These are phyloP conservation scores for Tetanocera ferruginea DNA, from an alignment of 2,888 invertebrate species.

Conservation along the genomic window DNA sequence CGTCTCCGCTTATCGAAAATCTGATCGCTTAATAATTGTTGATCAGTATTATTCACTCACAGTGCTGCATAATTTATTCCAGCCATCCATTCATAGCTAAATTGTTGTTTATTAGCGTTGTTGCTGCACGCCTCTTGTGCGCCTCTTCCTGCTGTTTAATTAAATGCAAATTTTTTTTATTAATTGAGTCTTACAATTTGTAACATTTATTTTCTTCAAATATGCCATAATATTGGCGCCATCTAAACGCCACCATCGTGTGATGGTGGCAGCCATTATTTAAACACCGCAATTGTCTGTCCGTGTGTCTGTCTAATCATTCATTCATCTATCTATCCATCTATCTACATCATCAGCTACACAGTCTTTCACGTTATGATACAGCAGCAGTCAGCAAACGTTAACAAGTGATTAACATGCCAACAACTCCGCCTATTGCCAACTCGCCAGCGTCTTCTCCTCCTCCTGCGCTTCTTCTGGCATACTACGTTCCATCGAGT, in stretches of 20 bases:
- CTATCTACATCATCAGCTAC: neutral
- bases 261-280: neutral
- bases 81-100: too few species aligned
- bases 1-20: too few species aligned
- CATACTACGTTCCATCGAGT: neutral
- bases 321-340: neutral
- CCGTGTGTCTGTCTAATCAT: neutral
- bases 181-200: slow-evolving; percentile 4
- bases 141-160: slow-evolving; percentile 25
- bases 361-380: neutral
- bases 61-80: too few species aligned
- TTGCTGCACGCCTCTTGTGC: neutral
- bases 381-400: neutral
- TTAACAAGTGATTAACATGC: slow-evolving; percentile 35
- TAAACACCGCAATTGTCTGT: neutral
- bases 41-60: too few species aligned
- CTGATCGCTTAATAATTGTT: too few species aligned
- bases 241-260: neutral
- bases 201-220: slow-evolving; percentile 22
- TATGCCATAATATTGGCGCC: slow-evolving; percentile 32
- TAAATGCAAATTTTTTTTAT: slow-evolving; percentile 3
- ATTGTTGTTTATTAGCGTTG: too few species aligned
- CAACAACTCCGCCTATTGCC: slow-evolving; percentile 33
- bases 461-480: neutral
- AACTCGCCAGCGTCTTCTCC: neutral